A percentile compares a stretch with the other conserved stretches of the same genome.
Conservation (phyloP, 2,113 vertebrate genomes). For the Leucopsar rothschildi region DNA sequence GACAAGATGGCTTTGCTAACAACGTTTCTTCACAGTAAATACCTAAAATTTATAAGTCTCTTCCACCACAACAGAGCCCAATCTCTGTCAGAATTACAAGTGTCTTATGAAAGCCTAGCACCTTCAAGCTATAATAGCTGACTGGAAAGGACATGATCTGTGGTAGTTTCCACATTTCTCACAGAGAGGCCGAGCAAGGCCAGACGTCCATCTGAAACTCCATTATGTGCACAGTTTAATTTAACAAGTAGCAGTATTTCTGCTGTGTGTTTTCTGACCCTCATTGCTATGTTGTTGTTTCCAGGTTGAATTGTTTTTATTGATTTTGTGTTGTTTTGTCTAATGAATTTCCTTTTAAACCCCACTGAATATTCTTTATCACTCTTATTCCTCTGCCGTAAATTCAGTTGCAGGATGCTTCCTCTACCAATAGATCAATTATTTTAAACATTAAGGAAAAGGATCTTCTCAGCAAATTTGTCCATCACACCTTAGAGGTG, state of each 20-base stretch:
- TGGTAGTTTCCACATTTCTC: not conserved
- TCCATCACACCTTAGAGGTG: not conserved
- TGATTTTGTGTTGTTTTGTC: slow-evolving; percentile 4
- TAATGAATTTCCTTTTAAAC: slow-evolving; percentile 2
- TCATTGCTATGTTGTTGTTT: not conserved
- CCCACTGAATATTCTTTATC: not conserved
- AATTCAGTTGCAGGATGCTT: not conserved
- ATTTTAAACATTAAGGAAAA: not conserved
- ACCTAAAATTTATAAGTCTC: not conserved
- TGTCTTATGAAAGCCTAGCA: not conserved
- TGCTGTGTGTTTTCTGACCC: not conserved
- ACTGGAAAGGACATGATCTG: not conserved
- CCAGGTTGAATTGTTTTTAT: slow-evolving; percentile 2
- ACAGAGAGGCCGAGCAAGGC: not conserved
- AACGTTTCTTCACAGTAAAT: not conserved
- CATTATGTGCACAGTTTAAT: not conserved
- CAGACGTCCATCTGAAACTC: not conserved
- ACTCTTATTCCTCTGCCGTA: not conserved
- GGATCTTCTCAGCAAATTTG: not conserved
- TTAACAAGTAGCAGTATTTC: not conserved
- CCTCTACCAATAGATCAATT: not conserved
- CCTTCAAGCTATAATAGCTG: not conserved
- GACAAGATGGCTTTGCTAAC: not conserved
- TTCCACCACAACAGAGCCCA: not conserved
- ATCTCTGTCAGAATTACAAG: not conserved